Percentiles rank a stretch among this genome's conserved stretches.
phyloP scores from a whole-genome alignment of 1,140 invertebrate species.

The Liolophura sinensis region DNA sequence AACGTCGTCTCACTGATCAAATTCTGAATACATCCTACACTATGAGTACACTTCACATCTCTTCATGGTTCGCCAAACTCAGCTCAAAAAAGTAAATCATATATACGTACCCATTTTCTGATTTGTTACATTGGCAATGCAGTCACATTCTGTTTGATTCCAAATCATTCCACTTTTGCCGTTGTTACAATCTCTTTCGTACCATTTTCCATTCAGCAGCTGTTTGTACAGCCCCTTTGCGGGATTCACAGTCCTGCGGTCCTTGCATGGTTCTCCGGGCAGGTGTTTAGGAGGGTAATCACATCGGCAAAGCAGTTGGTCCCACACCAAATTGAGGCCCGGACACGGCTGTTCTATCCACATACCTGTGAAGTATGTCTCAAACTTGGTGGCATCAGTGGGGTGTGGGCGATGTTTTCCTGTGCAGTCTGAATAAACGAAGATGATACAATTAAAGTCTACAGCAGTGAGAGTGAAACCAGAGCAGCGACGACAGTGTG shows the following conservation, averaged over 20 bases:
- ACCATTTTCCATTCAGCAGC: conserved; percentile 25
- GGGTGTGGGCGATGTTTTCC: conserved; percentile 14
- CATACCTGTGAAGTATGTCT: conserved; percentile 16
- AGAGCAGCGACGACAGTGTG: too few relatives aligned
- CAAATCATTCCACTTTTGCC: conserved; percentile 25
- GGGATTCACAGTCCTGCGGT: too few relatives aligned
- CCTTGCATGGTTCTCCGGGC: not conserved
- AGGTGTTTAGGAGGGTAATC: conserved; percentile 4
- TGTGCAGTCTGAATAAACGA: conserved; percentile 13
- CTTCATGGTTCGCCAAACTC: too few relatives aligned
- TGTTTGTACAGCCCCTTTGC: conserved; percentile 17
- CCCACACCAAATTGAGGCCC: conserved; percentile 22
- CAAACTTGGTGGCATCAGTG: conserved; percentile 23
- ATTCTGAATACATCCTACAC: too few relatives aligned
- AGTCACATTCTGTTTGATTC: conserved; percentile 25
- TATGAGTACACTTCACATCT: too few relatives aligned
- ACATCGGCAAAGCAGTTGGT: conserved; percentile 24
- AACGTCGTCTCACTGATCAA: too few relatives aligned
- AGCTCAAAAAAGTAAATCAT: too few relatives aligned
- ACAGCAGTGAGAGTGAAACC: too few relatives aligned
- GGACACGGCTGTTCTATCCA: conserved; percentile 19
- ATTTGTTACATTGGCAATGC: conserved; percentile 6
- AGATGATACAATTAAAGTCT: too few relatives aligned
- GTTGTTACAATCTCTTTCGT: conserved; percentile 24
- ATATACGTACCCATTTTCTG: too few relatives aligned